phyloP scores from a whole-genome alignment of 2,113 vertebrate genomes.

The Strigops habroptila region DNA sequence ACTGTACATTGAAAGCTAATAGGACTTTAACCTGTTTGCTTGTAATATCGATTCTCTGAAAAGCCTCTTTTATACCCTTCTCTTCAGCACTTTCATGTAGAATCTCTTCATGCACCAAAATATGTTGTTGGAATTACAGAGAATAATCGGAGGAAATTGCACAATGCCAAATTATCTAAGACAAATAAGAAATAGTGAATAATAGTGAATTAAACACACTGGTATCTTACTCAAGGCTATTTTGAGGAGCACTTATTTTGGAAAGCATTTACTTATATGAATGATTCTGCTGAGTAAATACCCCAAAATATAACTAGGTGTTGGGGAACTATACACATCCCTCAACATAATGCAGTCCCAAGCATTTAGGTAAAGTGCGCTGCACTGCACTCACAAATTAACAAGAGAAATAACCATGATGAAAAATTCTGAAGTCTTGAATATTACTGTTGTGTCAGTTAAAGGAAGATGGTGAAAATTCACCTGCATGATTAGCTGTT shows the following conservation, averaged over 20 bases:
- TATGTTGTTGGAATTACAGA: neutral
- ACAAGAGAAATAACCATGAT: neutral
- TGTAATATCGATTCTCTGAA: neutral
- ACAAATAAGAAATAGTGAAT: neutral
- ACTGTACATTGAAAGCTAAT: neutral
- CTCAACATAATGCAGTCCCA: neutral
- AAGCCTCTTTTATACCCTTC: constrained; percentile 5
- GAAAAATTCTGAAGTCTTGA: neutral
- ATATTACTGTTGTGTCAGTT: neutral
- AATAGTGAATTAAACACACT: neutral
- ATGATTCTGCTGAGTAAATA: neutral
- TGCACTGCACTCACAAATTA: neutral
- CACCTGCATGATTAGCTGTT: neutral
- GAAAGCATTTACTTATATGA: neutral
- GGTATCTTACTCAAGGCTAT: neutral
- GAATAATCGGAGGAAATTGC: neutral
- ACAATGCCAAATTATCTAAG: neutral
- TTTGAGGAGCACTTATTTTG: neutral
- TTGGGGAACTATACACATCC: neutral
- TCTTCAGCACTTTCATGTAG: neutral
- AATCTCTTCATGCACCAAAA: neutral
- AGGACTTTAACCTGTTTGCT: constrained; percentile 20
- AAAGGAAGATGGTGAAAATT: neutral
- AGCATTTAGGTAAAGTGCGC: neutral
- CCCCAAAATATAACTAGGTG: neutral